Conservation (phyloP, 2,888 invertebrate genomes). For the Agrenia bidenticulata region DNA sequence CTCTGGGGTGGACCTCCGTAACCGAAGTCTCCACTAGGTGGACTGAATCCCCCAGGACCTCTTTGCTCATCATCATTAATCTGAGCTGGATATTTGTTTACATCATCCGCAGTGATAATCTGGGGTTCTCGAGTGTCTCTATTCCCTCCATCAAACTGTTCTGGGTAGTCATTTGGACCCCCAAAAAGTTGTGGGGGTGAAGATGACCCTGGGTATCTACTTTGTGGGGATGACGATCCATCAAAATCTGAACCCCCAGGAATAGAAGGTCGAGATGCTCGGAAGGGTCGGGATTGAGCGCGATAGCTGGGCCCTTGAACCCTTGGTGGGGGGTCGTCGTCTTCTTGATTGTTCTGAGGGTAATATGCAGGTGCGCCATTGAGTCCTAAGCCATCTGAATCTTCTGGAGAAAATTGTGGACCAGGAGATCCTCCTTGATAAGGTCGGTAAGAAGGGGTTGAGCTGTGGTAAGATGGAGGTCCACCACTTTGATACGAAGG, state of each 20-base stretch:
- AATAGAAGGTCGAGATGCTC: constrained; percentile 6
- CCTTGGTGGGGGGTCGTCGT: constrained; percentile 19
- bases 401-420: constrained; percentile 10
- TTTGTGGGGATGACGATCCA: neutral
- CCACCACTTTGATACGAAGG: too few species aligned
- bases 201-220: constrained; percentile 5
- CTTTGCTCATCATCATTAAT: constrained; percentile 18
- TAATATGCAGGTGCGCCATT: constrained; percentile 8
- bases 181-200: constrained; percentile 25
- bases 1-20: constrained; percentile 8
- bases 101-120: constrained; percentile 37
- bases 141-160: constrained; percentile 45
- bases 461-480: too few species aligned
- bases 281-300: neutral
- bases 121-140: constrained; percentile 42
- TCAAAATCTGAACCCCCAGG: neutral
- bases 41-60: constrained; percentile 27
- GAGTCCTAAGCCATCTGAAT: constrained; percentile 4
- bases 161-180: constrained; percentile 38
- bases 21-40: too few species aligned
- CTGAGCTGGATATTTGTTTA: constrained; percentile 25
- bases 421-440: constrained; percentile 13
- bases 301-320: constrained; percentile 9
- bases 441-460: neutral
- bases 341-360: neutral